Percentiles rank a stretch among this genome's conserved stretches.
phyloP scores from a whole-genome alignment of 2,797 vertebrate genomes.

The Danio albolineatus region DNA sequence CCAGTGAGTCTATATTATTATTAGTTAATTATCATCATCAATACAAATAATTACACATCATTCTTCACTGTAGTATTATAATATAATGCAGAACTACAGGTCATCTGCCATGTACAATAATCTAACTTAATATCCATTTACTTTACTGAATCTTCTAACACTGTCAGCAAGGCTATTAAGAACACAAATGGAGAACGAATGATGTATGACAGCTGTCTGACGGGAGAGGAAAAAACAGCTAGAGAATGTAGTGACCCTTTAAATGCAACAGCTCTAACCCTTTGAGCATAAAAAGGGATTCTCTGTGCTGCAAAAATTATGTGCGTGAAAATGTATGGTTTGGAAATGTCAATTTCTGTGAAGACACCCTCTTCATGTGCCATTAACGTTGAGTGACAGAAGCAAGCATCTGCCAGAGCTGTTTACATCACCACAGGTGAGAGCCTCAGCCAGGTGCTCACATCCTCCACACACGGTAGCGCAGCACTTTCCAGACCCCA shows the following conservation, averaged over 20 bases:
- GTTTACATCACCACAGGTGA: slow-evolving; percentile 28
- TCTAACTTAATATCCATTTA: too few relatives aligned
- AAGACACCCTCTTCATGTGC: too few relatives aligned
- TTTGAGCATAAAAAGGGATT: not conserved
- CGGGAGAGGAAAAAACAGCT: not conserved
- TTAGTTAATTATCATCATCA: too few relatives aligned
- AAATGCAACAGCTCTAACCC: not conserved
- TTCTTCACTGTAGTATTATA: too few relatives aligned
- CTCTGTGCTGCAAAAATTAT: not conserved
- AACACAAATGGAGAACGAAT: not conserved
- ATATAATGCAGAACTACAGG: too few relatives aligned
- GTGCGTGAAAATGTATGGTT: not conserved
- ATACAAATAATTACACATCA: too few relatives aligned
- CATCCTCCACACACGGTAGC: slow-evolving; percentile 51
- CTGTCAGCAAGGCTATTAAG: slow-evolving; percentile 3
- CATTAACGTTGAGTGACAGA: slow-evolving; percentile 19
- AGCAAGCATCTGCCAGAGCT: slow-evolving; percentile 9
- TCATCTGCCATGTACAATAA: too few relatives aligned
- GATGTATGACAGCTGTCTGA: not conserved
- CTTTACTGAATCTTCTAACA: not conserved
- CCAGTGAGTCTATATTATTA: too few relatives aligned
- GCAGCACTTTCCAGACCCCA: slow-evolving; percentile 51
- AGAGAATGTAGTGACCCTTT: slow-evolving; percentile 1
- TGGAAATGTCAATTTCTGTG: slow-evolving; percentile 16
- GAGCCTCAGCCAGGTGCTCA: slow-evolving; percentile 33